phyloP scores from a whole-genome alignment of 2,888 invertebrate genomes.

The Cephus runcator region DNA sequence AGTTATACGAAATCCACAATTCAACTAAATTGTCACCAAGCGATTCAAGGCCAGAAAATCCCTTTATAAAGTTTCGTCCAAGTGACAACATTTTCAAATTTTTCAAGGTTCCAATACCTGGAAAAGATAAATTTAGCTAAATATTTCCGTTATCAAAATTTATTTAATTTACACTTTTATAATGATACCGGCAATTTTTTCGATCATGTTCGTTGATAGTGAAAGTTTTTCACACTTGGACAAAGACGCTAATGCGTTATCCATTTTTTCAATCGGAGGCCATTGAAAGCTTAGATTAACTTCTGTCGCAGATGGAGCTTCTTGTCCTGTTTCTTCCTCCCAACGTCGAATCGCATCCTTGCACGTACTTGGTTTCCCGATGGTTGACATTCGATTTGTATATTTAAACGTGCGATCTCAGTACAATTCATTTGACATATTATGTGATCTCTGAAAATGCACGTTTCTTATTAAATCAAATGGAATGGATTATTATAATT shows the following conservation, averaged over 20 bases:
- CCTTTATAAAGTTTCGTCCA: slow-evolving; percentile 91
- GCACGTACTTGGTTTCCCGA: slow-evolving; percentile 78
- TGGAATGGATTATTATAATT: too few species aligned
- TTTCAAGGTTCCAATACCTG: slow-evolving; percentile 82
- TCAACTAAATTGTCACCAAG: slow-evolving; percentile 89
- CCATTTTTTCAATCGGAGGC: slow-evolving; percentile 97
- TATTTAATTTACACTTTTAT: slow-evolving; percentile 4
- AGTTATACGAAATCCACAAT: slow-evolving; percentile 94
- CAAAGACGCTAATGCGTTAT: slow-evolving; percentile 80
- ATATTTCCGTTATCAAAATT: not conserved
- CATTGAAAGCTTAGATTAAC: slow-evolving; percentile 87
- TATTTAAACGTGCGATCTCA: too few species aligned
- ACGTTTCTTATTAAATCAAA: too few species aligned
- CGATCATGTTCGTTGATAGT: slow-evolving; percentile 92
- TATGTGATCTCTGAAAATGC: too few species aligned
- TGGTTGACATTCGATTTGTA: slow-evolving; percentile 12
- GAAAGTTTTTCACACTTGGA: slow-evolving; percentile 84
- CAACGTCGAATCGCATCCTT: slow-evolving; percentile 89
- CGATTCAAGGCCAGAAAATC: slow-evolving; percentile 87
- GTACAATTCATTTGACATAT: too few species aligned
- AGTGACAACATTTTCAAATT: slow-evolving; percentile 85
- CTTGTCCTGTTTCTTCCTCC: slow-evolving; percentile 80
- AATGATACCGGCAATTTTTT: slow-evolving; percentile 78
- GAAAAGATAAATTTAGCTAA: not conserved
- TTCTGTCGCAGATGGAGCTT: slow-evolving; percentile 77